phyloP scores from a whole-genome alignment of 2,113 vertebrate genomes.

The Ophthalmolycus amberensis region DNA sequence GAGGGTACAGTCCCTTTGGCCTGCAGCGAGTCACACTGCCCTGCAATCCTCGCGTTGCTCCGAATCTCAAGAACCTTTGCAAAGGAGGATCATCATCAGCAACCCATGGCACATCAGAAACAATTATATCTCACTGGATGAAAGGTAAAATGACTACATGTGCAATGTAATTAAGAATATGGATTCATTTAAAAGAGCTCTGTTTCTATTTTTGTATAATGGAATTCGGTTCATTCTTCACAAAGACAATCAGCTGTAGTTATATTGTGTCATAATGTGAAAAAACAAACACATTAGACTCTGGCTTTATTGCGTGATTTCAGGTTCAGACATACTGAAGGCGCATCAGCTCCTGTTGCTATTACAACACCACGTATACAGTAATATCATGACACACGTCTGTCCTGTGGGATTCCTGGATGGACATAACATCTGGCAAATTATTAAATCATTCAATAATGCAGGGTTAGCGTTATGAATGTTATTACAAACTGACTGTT shows the following conservation, averaged over 20 bases:
- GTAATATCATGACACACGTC: slow-evolving; percentile 13
- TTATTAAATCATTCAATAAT: slow-evolving; percentile 21
- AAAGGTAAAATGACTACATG: not conserved
- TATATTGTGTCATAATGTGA: not conserved
- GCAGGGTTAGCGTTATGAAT: not conserved
- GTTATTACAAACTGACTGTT: slow-evolving; percentile 16
- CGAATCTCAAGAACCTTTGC: slow-evolving; percentile 37
- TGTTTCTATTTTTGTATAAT: not conserved
- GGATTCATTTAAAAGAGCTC: not conserved
- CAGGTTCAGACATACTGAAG: not conserved
- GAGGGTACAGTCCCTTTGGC: slow-evolving; percentile 60
- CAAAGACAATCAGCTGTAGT: not conserved
- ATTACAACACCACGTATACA: not conserved
- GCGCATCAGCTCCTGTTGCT: not conserved
- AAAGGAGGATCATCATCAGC: slow-evolving; percentile 16
- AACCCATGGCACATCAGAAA: slow-evolving; percentile 18
- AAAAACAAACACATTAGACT: not conserved
- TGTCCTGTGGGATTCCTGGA: slow-evolving; percentile 19
- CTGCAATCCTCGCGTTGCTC: slow-evolving; percentile 44
- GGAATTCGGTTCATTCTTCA: not conserved
- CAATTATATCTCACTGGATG: not conserved
- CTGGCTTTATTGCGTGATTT: not conserved
- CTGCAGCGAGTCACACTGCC: slow-evolving; percentile 52
- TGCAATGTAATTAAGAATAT: not conserved
- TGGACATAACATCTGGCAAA: slow-evolving; percentile 17